These are phyloP conservation scores for Drosophila imparisetae DNA, from an alignment of 2,888 invertebrate species.

Conservation along the genomic window DNA sequence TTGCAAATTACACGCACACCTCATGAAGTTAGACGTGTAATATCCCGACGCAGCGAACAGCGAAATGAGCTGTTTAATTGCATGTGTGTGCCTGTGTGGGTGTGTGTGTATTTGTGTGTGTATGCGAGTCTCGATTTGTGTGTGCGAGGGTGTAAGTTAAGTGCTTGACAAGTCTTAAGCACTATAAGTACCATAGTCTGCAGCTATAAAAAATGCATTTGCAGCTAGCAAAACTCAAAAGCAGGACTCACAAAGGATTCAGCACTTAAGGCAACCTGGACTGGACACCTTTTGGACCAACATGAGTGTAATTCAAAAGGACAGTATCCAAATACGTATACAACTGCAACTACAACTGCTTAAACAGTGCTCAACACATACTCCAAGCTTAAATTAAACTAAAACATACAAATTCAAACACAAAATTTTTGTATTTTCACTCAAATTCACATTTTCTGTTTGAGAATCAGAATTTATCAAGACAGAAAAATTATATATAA, in stretches of 20 bases:
- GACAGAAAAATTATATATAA: background rate
- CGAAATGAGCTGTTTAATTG: slow-evolving; percentile 49
- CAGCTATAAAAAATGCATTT: slow-evolving; percentile 40
- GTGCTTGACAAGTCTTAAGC: slow-evolving; percentile 37
- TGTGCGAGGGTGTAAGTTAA: slow-evolving; percentile 26
- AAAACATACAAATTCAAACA: background rate
- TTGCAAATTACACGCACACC: slow-evolving; percentile 14
- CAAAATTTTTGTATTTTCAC: too few relatives aligned
- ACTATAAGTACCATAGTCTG: background rate
- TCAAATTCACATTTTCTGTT: background rate
- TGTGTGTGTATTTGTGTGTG: background rate
- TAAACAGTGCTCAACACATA: background rate
- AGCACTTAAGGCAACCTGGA: slow-evolving; percentile 40
- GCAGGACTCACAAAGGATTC: slow-evolving; percentile 36
- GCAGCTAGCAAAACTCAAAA: slow-evolving; percentile 33
- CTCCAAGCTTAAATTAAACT: background rate
- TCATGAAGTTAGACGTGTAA: slow-evolving; percentile 10
- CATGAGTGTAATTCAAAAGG: slow-evolving; percentile 21
- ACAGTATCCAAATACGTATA: slow-evolving; percentile 14
- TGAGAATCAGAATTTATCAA: background rate
- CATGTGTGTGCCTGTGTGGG: slow-evolving; percentile 10
- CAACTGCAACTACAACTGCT: slow-evolving; percentile 11
- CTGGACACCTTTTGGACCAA: slow-evolving; percentile 49
- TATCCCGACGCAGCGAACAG: slow-evolving; percentile 25
- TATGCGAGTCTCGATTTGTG: background rate